These are phyloP conservation scores for Amitus sp. DNA, from an alignment of 2,888 invertebrate genomes.

Conservation along the genomic window DNA sequence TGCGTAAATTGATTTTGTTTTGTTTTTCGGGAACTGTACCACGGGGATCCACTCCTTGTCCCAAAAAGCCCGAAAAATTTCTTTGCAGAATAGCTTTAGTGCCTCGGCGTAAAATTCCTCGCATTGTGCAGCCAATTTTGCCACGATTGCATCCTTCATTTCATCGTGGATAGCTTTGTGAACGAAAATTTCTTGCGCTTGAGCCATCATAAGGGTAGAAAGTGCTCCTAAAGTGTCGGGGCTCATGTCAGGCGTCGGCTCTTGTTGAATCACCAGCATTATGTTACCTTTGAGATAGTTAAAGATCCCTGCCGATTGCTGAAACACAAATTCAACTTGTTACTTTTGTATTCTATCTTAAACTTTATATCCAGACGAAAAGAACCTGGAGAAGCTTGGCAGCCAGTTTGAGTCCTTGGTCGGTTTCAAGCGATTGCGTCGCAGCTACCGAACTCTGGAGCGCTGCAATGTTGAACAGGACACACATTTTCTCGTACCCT, in stretches of 20 bases:
- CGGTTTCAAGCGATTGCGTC: slow-evolving; percentile 84
- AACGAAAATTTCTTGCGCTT: slow-evolving; percentile 97
- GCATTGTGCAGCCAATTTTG: slow-evolving; percentile 90
- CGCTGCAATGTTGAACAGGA: slow-evolving; percentile 96
- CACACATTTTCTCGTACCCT: slow-evolving; percentile 92
- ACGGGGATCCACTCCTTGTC: slow-evolving; percentile 87
- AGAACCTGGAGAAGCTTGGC: slow-evolving; percentile 89
- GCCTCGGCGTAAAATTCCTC: slow-evolving; percentile 96
- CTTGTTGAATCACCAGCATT: slow-evolving; percentile 87
- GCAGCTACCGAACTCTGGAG: slow-evolving; percentile 90
- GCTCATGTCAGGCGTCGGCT: slow-evolving; percentile 94
- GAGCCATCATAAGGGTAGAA: slow-evolving; percentile 91
- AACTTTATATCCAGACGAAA: too few species aligned
- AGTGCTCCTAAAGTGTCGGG: slow-evolving; percentile 92
- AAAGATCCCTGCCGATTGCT: slow-evolving; percentile 93
- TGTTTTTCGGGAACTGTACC: slow-evolving; percentile 65
- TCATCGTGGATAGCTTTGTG: slow-evolving; percentile 92
- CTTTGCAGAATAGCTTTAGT: slow-evolving; percentile 85
- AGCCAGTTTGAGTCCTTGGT: slow-evolving; percentile 92
- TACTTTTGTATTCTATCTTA: too few species aligned
- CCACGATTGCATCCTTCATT: slow-evolving; percentile 94
- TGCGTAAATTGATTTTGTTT: too few species aligned
- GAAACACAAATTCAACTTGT: too few species aligned
- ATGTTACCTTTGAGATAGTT: slow-evolving; percentile 83
- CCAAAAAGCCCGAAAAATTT: slow-evolving; percentile 84